Evolutionary conservation across 2,113 vertebrate genomes (phyloP).

Genomic region (Todiramphus chloris): DNA sequence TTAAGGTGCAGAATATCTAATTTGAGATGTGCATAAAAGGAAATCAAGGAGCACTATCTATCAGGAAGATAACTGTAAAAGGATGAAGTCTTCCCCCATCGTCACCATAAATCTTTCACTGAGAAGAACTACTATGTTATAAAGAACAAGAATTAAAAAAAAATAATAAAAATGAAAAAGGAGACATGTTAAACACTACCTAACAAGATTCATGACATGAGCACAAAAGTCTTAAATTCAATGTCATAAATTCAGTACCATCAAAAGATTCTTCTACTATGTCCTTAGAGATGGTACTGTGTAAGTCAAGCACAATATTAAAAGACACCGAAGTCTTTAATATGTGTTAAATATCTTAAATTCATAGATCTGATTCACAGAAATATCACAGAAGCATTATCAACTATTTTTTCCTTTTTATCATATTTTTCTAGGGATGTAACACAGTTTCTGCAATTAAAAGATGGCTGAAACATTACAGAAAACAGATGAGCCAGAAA

Average conservation of each 20-base stretch:
- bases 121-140: neutral
- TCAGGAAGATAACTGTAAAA: constrained; percentile 32
- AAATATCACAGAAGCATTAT: neutral
- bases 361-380: neutral
- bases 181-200: constrained; percentile 58
- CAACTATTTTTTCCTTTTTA: neutral
- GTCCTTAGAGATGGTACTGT: neutral
- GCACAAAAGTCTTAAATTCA: constrained; percentile 60
- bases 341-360: constrained; percentile 23
- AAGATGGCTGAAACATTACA: neutral
- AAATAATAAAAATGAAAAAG: neutral
- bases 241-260: constrained; percentile 40
- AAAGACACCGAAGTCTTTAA: neutral
- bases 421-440: neutral
- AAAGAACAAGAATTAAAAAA: neutral
- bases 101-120: constrained; percentile 1
- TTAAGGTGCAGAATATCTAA: constrained; percentile 42
- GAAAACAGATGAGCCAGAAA: neutral
- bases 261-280: constrained; percentile 6
- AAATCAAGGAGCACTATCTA: constrained; percentile 26
- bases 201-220: constrained; percentile 61
- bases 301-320: constrained; percentile 12
- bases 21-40: constrained; percentile 17
- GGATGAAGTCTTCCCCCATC: neutral
- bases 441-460: neutral